Percentiles rank a stretch among this genome's conserved stretches.
Evolutionary conservation across 2,888 invertebrate species (phyloP).

Genomic region (Polyommatus icarus): DNA sequence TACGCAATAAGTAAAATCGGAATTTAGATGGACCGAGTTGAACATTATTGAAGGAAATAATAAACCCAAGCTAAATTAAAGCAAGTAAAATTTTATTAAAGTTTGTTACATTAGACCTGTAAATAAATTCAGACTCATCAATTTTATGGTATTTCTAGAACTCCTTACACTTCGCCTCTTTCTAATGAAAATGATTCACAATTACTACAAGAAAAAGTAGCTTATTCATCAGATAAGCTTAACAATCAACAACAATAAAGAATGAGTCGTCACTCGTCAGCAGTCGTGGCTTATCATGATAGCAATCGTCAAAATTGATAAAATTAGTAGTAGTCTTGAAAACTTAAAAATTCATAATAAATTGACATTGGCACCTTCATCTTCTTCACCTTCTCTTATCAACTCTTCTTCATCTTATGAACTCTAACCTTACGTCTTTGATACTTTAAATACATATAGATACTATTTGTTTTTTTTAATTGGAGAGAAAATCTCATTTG

Average conservation of each 20-base stretch:
- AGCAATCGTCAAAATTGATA: neutral
- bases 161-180: neutral
- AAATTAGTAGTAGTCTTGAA: neutral
- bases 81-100: no score
- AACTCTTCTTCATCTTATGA: no score
- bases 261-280: neutral
- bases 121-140: neutral
- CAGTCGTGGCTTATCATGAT: neutral
- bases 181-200: neutral
- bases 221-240: constrained; percentile 8
- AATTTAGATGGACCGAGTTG: neutral
- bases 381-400: no score
- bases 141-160: neutral
- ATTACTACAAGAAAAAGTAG: constrained; percentile 4
- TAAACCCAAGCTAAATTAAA: neutral
- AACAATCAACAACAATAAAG: constrained; percentile 2
- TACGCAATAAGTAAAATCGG: neutral
- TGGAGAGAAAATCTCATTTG: neutral
- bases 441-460: neutral
- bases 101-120: no score
- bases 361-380: neutral
- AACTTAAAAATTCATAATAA: neutral
- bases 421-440: neutral
- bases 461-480: no score
- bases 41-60: neutral